Evolutionary conservation across 2,113 vertebrate species (phyloP).

Genomic region (Siphamia tubifer): DNA sequence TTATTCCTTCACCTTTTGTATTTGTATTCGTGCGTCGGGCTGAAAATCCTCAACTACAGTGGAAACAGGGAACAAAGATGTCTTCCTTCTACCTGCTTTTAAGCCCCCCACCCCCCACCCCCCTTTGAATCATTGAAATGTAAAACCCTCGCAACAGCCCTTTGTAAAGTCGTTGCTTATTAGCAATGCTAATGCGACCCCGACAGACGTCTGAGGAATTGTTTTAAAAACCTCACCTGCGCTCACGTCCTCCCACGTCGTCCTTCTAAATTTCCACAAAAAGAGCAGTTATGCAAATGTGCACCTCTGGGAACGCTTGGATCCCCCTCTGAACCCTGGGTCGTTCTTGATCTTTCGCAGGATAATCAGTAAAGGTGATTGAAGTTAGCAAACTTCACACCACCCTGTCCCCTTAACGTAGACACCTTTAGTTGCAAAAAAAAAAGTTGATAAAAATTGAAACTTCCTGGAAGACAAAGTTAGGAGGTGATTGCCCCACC

Average conservation of each 20-base stretch:
- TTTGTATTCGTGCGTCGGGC: background rate
- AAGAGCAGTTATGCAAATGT: constrained; percentile 46
- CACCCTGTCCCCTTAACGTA: constrained; percentile 24
- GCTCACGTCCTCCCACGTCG: constrained; percentile 43
- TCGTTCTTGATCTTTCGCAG: constrained; percentile 63
- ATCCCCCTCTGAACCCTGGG: constrained; percentile 37
- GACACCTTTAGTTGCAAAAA: constrained; percentile 33
- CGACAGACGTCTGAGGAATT: constrained; percentile 26
- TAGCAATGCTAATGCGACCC: constrained; percentile 53
- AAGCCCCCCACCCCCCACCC: no score
- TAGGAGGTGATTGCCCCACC: constrained; percentile 36
- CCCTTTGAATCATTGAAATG: constrained; percentile 24
- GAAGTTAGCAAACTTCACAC: constrained; percentile 39
- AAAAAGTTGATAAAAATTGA: constrained; percentile 50
- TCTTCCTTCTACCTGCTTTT: background rate
- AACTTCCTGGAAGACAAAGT: constrained; percentile 40
- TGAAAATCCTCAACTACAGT: background rate
- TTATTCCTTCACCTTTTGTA: no score
- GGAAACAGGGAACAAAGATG: background rate
- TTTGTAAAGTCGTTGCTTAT: constrained; percentile 21
- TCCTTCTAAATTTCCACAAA: constrained; percentile 39
- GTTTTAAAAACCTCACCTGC: constrained; percentile 41
- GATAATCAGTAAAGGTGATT: constrained; percentile 53
- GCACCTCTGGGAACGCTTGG: constrained; percentile 24
- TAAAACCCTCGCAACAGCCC: background rate